phyloP scores from a whole-genome alignment of 2,888 invertebrate genomes.

The Volucella inflata region DNA sequence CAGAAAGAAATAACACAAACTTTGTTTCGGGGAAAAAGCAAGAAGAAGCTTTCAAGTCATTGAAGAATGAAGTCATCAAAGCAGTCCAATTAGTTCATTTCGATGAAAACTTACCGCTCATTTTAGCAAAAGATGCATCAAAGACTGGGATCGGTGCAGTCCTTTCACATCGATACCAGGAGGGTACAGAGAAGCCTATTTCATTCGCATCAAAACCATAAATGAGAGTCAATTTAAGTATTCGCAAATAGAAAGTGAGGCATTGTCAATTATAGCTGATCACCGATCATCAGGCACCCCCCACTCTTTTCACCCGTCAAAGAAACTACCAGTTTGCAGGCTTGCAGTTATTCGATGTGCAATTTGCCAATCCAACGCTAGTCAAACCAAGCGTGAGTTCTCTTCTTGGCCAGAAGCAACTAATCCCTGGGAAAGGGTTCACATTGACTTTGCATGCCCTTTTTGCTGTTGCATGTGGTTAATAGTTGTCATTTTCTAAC shows the following conservation, averaged over 20 bases:
- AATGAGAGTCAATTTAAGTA: slow-evolving; percentile 27
- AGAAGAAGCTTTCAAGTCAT: no score
- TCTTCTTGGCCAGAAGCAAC: background rate
- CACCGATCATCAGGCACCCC: slow-evolving; percentile 34
- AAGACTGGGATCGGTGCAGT: background rate
- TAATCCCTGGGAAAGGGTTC: slow-evolving; percentile 2
- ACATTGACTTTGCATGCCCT: slow-evolving; percentile 32
- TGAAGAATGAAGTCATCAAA: no score
- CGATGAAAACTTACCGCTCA: no score
- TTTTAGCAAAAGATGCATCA: background rate
- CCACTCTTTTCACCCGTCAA: no score
- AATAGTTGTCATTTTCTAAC: slow-evolving; percentile 14
- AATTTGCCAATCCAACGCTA: background rate
- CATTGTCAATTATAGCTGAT: slow-evolving; percentile 47
- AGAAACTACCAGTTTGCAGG: no score
- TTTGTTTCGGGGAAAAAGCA: no score
- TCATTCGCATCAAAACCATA: background rate
- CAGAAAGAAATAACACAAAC: no score
- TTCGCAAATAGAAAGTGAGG: slow-evolving; percentile 59
- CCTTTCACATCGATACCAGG: slow-evolving; percentile 6
- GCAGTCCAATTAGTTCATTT: no score
- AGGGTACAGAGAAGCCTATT: slow-evolving; percentile 55
- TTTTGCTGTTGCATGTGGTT: slow-evolving; percentile 31
- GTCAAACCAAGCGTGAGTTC: background rate
- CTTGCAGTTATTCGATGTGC: no score